These are phyloP conservation scores for Prochilodus magdalenae DNA, from an alignment of 2,113 vertebrate genomes.

Conservation along the genomic window DNA sequence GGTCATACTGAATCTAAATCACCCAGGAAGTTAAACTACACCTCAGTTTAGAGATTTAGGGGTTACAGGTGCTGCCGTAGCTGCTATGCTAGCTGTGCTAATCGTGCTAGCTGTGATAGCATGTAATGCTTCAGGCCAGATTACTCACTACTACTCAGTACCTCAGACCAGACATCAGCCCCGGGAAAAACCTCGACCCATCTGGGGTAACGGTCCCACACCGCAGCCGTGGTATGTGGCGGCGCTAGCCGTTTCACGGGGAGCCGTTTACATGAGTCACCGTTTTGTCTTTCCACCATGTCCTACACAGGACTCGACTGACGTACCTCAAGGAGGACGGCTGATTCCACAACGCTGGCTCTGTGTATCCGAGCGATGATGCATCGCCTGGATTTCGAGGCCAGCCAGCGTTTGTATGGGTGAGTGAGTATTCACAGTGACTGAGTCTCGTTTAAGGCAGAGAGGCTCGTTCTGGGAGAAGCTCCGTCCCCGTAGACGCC, in stretches of 20 bases:
- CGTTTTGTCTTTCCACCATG: neutral
- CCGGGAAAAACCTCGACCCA: too few relatives aligned
- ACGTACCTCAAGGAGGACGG: neutral
- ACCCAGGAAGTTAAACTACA: too few relatives aligned
- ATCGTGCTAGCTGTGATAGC: too few relatives aligned
- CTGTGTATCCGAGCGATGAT: slow-evolving; percentile 2
- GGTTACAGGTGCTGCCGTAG: too few relatives aligned
- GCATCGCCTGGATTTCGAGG: neutral
- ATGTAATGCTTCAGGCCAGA: too few relatives aligned
- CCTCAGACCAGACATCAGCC: too few relatives aligned
- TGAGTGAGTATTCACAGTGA: slow-evolving; percentile 13
- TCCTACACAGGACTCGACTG: neutral
- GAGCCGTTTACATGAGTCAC: neutral
- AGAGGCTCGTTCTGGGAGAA: slow-evolving; percentile 40
- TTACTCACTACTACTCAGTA: too few relatives aligned
- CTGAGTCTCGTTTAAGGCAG: slow-evolving; percentile 45
- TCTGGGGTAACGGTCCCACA: too few relatives aligned
- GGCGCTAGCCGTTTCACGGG: neutral
- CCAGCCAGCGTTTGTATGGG: neutral
- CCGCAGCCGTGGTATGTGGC: too few relatives aligned
- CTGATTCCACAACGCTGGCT: neutral
- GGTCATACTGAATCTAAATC: too few relatives aligned
- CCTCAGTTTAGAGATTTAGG: too few relatives aligned
- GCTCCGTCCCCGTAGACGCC: slow-evolving; percentile 38
- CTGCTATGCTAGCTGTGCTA: too few relatives aligned